These are phyloP conservation scores for Listronotus oregonensis DNA, from an alignment of 1,140 invertebrate genomes.

Conservation along the genomic window DNA sequence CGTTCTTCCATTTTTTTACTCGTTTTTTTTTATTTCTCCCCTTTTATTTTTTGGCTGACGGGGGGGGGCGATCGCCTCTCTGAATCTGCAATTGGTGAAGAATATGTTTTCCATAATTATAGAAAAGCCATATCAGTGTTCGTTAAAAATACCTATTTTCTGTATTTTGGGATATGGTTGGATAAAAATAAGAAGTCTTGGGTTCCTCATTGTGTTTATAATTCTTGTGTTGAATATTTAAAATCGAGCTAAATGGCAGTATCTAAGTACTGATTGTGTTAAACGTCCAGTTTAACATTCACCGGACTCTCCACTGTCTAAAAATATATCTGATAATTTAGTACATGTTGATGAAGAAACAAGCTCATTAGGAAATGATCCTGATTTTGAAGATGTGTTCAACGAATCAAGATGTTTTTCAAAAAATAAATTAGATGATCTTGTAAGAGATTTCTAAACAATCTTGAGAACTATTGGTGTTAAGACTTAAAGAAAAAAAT, in stretches of 20 bases:
- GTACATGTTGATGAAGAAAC: not conserved
- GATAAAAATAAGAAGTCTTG: no score
- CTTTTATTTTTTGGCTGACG: no score
- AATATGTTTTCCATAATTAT: no score
- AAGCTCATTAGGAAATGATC: conserved; percentile 1
- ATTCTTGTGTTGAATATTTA: conserved; percentile 1
- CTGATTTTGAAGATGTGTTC: not conserved
- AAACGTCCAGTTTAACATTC: no score
- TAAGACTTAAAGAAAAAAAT: not conserved
- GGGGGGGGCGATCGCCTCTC: no score
- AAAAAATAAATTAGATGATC: conserved; percentile 11
- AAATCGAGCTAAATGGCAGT: conserved; percentile 1
- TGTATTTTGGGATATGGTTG: no score
- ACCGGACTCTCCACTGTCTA: not conserved
- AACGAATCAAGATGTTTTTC: not conserved
- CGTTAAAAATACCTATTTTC: no score
- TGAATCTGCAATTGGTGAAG: no score
- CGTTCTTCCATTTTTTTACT: no score
- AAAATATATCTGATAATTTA: not conserved
- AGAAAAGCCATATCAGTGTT: no score
- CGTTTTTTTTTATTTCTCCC: no score
- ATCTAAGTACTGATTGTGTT: no score
- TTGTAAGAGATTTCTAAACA: not conserved
- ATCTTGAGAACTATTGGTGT: not conserved
- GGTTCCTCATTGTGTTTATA: not conserved